Base-by-base conservation (phyloP, 2,113 vertebrate genomes). In the Sminthopsis crassicaudata region DNA sequence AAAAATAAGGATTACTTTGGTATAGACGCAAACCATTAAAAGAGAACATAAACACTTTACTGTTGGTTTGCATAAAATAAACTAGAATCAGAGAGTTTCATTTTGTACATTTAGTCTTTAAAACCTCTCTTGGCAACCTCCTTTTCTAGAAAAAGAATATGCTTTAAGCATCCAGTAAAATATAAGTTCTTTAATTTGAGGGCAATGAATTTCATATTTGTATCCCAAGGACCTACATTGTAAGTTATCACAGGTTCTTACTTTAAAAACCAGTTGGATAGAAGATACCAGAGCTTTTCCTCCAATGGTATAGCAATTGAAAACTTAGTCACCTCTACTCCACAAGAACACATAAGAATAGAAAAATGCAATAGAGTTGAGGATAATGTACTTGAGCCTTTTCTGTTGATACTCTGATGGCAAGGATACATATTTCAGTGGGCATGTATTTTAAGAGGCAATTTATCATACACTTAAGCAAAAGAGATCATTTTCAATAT, bases 381-480 rank as follows among this genome's bases (percentile, higher is more conserved):
- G 16, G 67, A 76, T 42, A 42, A 14, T 76, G 16, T 26, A 27
- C 30, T 2, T 91, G 51, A 0, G 3, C 46, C 53, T 95, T 55
- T 54, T 12, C 10, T 84, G 8, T n/a, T 91, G 91, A 94, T 90
- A 5, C 8, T 94, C 93, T 91, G 57, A 25, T 67, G 67, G 26
- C 48, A 55, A 95, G 25, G 1, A 54, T 46, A 53, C 0, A 25
- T 1, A 94, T 55, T 76, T 76, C 67, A n/a, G 67, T n/a, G 14
- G 36, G 55, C 60, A 53, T 52, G n/a, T 48, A 16, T 7, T 90
- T 54, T 42, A 51, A 36, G 48, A 27, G 25, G 89, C 53, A 93
- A 92, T 93, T 48, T 93, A 52, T 91, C 53, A 53, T 54, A 67
- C 67, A 53, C 36, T 55, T 95, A 54, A 90, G 7, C 51, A 95